A percentile compares a stretch with the other conserved stretches of the same genome.
These are phyloP conservation scores for Synanthedon andrenaeformis DNA, from an alignment of 2,888 invertebrate species.

Conservation along the genomic window DNA sequence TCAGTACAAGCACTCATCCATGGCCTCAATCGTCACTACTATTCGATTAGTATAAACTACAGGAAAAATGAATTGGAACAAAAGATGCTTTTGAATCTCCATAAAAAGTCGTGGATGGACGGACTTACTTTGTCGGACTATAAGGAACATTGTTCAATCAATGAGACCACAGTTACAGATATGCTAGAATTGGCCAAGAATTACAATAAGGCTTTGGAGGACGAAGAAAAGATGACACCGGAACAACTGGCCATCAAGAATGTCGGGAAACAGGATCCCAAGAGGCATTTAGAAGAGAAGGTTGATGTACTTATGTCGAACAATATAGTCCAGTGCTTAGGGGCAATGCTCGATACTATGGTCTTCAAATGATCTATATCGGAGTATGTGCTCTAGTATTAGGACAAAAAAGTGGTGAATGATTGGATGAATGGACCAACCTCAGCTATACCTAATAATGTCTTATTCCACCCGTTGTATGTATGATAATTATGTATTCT, in stretches of 20 bases:
- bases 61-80: conserved; percentile 99
- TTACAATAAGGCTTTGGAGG: conserved; percentile 97
- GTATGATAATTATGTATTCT: conserved; percentile 42
- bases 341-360: conserved; percentile 91
- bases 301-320: conserved; percentile 96
- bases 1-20: conserved; percentile 99
- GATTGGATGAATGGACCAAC: conserved; percentile 23
- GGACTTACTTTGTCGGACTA: conserved; percentile 92
- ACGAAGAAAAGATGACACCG: conserved; percentile 99
- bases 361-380: conserved; percentile 57
- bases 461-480: conserved; percentile 33
- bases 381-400: conserved; percentile 8
- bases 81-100: conserved; percentile 98
- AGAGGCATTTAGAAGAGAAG: conserved; percentile 98
- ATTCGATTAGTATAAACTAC: conserved; percentile 99
- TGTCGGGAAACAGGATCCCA: conserved; percentile 99
- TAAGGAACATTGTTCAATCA: conserved; percentile 91
- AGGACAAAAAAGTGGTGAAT: conserved; percentile 42
- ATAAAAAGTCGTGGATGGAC: conserved; percentile 99
- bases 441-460: conserved; percentile 19
- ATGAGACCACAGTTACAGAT: conserved; percentile 93
- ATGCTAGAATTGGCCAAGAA: conserved; percentile 98
- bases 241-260: conserved; percentile 99
- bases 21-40: conserved; percentile 98
- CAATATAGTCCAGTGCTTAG: conserved; percentile 97